These are phyloP conservation scores for Brotula barbata DNA, from an alignment of 2,797 vertebrate species.

Conservation along the genomic window DNA sequence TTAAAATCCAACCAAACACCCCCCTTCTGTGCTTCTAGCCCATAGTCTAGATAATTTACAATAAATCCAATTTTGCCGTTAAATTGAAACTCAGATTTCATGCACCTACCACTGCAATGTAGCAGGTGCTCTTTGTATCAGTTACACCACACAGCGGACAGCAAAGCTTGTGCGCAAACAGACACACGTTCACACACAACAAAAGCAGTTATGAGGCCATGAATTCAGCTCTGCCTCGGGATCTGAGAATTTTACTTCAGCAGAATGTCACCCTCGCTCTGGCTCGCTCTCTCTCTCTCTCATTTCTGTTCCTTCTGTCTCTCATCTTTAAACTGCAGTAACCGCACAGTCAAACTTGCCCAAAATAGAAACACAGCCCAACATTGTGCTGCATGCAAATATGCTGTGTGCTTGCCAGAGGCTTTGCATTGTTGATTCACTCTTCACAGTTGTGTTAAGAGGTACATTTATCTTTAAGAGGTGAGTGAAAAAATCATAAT, in stretches of 20 bases:
- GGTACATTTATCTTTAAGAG: background rate
- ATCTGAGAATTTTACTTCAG: conserved; percentile 9
- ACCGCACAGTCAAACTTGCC: conserved; percentile 25
- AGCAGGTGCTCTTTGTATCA: conserved; percentile 28
- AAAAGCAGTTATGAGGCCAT: conserved; percentile 13
- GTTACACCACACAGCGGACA: conserved; percentile 9
- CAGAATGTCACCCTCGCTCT: conserved; percentile 6
- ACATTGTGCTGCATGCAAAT: conserved; percentile 43
- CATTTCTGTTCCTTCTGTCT: background rate
- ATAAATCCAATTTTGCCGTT: too few species aligned
- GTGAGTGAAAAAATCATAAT: too few species aligned
- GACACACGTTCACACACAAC: background rate
- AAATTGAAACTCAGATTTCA: background rate
- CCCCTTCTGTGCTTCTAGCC: too few species aligned
- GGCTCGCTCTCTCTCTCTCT: background rate
- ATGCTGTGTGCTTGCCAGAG: conserved; percentile 24
- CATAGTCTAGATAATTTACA: too few species aligned
- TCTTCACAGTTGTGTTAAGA: conserved; percentile 15
- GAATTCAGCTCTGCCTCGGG: background rate
- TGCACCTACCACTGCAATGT: background rate
- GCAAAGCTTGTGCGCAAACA: conserved; percentile 14
- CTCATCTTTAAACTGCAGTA: conserved; percentile 12
- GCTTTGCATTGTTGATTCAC: conserved; percentile 28
- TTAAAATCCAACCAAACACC: too few species aligned
- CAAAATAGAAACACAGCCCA: conserved; percentile 26